Evolutionary conservation across 1,140 invertebrate genomes (phyloP).

Genomic region (Danaus melanippus): DNA sequence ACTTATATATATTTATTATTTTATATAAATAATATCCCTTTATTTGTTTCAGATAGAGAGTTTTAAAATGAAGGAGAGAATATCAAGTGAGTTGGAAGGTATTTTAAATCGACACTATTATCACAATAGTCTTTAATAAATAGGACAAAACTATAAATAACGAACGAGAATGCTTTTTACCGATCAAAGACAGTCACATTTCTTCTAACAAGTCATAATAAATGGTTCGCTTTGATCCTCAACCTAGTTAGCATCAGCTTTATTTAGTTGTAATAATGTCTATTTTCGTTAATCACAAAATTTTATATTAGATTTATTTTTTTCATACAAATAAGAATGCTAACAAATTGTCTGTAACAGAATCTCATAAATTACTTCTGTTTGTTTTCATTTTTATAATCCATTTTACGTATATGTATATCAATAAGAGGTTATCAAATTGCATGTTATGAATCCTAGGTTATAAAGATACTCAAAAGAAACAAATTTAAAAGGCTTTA

Average conservation of each 20-base stretch:
- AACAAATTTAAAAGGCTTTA: no score
- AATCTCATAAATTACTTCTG: no score
- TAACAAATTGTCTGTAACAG: no score
- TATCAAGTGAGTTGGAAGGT: conserved; percentile 31
- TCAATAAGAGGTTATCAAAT: no score
- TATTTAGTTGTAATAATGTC: background rate
- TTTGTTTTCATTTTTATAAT: no score
- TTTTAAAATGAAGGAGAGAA: conserved; percentile 48
- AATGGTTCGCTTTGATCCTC: conserved; percentile 24
- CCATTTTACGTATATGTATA: no score
- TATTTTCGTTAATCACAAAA: conserved; percentile 4
- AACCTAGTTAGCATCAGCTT: background rate
- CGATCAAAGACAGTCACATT: background rate
- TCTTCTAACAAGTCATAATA: conserved; percentile 26
- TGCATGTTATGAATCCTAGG: no score
- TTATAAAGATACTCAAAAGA: no score
- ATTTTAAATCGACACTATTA: conserved; percentile 3
- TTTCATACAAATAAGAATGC: no score
- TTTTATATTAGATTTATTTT: background rate
- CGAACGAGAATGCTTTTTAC: no score
- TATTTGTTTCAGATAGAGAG: conserved; percentile 31
- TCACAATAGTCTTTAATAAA: conserved; percentile 2
- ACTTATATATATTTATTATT: no score
- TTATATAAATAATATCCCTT: no score
- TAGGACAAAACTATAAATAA: conserved; percentile 1